Evolutionary conservation across 2,113 vertebrate species (phyloP).

Genomic region (Engraulis encrasicolus): DNA sequence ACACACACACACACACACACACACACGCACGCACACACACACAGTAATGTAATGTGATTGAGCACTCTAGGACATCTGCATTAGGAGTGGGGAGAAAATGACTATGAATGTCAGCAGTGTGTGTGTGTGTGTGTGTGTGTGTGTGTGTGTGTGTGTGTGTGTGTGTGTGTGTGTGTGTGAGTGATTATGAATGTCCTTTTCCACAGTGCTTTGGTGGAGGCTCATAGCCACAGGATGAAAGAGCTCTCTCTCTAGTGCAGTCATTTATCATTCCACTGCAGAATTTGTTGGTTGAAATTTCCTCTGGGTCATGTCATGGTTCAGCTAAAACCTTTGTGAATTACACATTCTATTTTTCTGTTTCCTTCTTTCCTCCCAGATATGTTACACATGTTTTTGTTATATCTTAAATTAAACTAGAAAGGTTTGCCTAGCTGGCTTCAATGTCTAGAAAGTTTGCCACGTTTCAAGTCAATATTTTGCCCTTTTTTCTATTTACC

Average conservation of each 20-base stretch:
- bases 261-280: constrained; percentile 9
- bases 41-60: no score
- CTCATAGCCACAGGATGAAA: background rate
- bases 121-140: no score
- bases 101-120: constrained; percentile 20
- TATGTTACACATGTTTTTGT: background rate
- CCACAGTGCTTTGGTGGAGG: background rate
- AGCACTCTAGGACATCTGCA: constrained; percentile 4
- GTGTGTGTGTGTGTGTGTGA: no score
- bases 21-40: no score
- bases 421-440: background rate
- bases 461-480: background rate
- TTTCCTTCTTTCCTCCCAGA: background rate
- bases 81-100: background rate
- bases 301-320: constrained; percentile 1
- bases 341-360: background rate
- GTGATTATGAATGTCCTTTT: constrained; percentile 18
- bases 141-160: no score
- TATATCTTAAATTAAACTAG: background rate
- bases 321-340: constrained; percentile 15
- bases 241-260: background rate
- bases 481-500: background rate
- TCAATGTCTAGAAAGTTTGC: background rate
- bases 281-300: constrained; percentile 13
- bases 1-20: no score